Base-by-base conservation (phyloP, 2,888 invertebrate species). In the Norana najaformis region DNA sequence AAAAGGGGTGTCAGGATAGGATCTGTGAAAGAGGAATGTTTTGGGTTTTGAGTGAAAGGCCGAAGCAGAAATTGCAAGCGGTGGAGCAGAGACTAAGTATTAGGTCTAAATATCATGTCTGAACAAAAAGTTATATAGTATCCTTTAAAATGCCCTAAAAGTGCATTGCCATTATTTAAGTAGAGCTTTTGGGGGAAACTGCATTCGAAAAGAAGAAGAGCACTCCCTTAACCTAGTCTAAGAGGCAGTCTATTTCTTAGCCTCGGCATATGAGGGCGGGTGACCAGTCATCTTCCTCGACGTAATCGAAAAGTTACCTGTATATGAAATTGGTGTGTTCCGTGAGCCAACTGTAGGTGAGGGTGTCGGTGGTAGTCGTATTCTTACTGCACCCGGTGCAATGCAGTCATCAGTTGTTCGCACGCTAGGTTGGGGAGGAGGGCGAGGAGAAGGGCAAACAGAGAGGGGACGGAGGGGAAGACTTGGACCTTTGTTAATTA, bases 401-500 rank as follows among this genome's bases (percentile, higher is more conserved):
- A 69, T 69, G n/a, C 8, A 30, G 69, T 69, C n/a, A 13, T n/a
- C 69, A 11, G 8, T 69, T n/a, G 3, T 69, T 69, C 69, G n/a
- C 69, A 69, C 69, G 69, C 69, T n/a, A n/a, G 69, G 69, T 69
- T 30, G 47, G 23, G 83, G 85, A n/a, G 35, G 85, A 35, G 85
- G 34, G 30, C 23, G 20, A 16, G n/a, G 16, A 35, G 30, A 85
- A 16, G 23, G 35, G 85, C 85, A 37, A 37, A 85, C 85, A 85
- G 36, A 13, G 16, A 20, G 6, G 36, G 85, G 37, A 16, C 16
- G 53, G 36, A 23, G 85, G 20, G 37, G 35, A 35, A 85, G 85
- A 36, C 85, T 2, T 2, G 16, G 20, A 85, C 85, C 85, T 85
- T 85, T 85, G 85, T 85, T 85, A 85, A 85, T 85, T 85, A 36